Conservation (phyloP, 1,140 invertebrate species). For the Anthonomus grandis region DNA sequence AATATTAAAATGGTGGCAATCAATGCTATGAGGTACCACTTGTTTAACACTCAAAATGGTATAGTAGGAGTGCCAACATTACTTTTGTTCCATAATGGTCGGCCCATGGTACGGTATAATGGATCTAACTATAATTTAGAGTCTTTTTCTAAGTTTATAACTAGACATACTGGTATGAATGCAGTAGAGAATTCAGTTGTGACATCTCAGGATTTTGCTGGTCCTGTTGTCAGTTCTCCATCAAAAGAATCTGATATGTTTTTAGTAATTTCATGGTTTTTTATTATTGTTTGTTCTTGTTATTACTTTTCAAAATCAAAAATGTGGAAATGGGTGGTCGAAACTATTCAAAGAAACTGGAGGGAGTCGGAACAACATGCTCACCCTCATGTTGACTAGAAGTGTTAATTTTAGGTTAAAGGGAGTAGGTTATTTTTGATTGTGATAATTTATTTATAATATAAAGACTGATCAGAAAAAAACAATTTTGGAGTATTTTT, state of each 20-base stretch:
- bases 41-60: conserved; percentile 89
- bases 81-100: conserved; percentile 89
- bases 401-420: conserved; percentile 14
- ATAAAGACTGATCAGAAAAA: no score
- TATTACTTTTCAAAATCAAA: conserved; percentile 77
- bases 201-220: conserved; percentile 72
- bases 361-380: conserved; percentile 85
- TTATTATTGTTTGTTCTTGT: conserved; percentile 72
- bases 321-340: conserved; percentile 77
- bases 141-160: conserved; percentile 78
- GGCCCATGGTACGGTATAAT: conserved; percentile 83
- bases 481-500: no score
- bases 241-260: conserved; percentile 77
- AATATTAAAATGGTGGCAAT: conserved; percentile 84
- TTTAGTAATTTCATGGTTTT: conserved; percentile 79
- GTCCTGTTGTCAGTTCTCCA: conserved; percentile 71
- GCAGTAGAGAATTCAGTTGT: conserved; percentile 64
- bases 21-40: conserved; percentile 81
- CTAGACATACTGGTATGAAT: conserved; percentile 70
- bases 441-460: no score
- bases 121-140: conserved; percentile 76
- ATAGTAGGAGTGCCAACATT: conserved; percentile 91
- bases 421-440: background rate
- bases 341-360: conserved; percentile 84
- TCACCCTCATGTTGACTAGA: conserved; percentile 65